phyloP scores from a whole-genome alignment of 2,113 vertebrate species.

The Melozone crissalis region DNA sequence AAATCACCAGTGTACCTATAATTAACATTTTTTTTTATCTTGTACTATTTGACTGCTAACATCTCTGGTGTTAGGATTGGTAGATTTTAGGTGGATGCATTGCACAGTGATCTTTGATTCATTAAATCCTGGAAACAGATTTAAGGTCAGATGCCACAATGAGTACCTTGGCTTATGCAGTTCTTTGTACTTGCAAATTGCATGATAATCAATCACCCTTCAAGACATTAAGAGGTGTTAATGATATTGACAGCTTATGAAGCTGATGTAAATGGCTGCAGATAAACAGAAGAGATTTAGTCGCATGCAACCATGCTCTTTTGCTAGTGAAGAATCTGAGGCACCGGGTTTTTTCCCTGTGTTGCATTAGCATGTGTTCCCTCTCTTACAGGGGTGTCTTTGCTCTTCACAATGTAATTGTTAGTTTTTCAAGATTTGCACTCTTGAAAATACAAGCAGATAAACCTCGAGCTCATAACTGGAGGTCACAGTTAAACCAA shows the following conservation, averaged over 20 bases:
- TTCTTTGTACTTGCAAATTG: not conserved
- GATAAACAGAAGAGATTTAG: not conserved
- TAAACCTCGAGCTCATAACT: not conserved
- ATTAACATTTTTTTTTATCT: not conserved
- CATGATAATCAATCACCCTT: not conserved
- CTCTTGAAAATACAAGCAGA: not conserved
- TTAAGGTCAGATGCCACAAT: not conserved
- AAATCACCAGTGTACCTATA: not conserved
- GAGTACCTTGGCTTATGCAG: not conserved
- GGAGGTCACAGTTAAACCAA: not conserved
- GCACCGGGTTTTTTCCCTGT: fast-evolving
- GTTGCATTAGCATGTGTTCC: fast-evolving
- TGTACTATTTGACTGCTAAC: not conserved
- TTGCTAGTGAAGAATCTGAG: not conserved
- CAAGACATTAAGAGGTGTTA: not conserved
- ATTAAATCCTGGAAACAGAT: not conserved
- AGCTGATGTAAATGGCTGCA: not conserved
- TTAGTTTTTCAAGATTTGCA: not conserved
- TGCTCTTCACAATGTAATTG: not conserved
- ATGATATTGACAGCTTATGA: not conserved
- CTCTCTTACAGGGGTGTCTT: fast-evolving
- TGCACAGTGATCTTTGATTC: not conserved
- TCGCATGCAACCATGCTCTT: not conserved
- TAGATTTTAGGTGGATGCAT: not conserved
- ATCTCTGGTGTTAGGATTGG: not conserved